Percentiles rank a stretch among this genome's conserved stretches.
These are phyloP conservation scores for Yoshiicerus persimilis DNA, from an alignment of 1,140 invertebrate species.

Conservation along the genomic window DNA sequence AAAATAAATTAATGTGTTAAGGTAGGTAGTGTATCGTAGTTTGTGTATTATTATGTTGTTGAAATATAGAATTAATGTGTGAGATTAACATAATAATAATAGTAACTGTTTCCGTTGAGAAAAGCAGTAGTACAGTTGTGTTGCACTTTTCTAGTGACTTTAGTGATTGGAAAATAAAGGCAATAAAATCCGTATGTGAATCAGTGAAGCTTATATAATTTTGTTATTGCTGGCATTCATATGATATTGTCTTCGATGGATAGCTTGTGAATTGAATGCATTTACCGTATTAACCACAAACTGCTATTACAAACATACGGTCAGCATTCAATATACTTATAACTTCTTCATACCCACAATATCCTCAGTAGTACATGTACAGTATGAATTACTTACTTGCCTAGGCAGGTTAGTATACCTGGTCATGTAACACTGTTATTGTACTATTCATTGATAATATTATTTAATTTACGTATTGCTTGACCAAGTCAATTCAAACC, in stretches of 20 bases:
- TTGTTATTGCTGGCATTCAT: neutral
- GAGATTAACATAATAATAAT: neutral
- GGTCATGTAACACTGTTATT: too few species aligned
- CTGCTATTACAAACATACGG: neutral
- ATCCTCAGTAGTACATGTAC: too few species aligned
- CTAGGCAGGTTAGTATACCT: too few species aligned
- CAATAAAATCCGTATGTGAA: neutral
- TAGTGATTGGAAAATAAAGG: neutral
- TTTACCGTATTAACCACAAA: neutral
- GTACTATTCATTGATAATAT: too few species aligned
- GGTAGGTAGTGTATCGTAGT: too few species aligned
- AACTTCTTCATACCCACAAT: too few species aligned
- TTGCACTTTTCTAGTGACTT: neutral
- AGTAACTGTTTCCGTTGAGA: neutral
- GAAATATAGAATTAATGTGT: neutral
- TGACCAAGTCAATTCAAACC: neutral
- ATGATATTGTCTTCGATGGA: neutral
- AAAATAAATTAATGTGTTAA: too few species aligned
- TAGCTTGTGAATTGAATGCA: neutral
- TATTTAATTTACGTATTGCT: too few species aligned
- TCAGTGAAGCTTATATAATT: neutral
- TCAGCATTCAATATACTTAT: too few species aligned
- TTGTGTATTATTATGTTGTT: neutral
- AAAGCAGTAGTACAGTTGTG: neutral
- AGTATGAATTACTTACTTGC: too few species aligned